phyloP scores from a whole-genome alignment of 2,113 vertebrate species.

The Beaufortia kweichowensis region DNA sequence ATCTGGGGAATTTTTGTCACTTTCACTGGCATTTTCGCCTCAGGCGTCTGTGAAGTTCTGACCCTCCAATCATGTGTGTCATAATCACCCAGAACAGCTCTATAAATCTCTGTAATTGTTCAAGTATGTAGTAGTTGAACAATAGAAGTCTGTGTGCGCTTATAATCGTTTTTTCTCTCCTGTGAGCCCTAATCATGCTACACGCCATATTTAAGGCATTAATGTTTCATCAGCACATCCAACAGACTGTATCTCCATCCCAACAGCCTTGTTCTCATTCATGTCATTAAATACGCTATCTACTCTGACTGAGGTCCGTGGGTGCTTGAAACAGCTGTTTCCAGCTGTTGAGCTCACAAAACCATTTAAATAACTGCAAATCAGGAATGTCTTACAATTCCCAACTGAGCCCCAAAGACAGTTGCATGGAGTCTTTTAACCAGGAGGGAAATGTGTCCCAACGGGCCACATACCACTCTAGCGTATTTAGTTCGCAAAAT shows the following conservation, averaged over 20 bases:
- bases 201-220: neutral
- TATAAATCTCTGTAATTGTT: neutral
- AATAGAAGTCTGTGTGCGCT: too few relatives aligned
- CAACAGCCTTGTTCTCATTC: neutral
- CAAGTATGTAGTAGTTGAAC: neutral
- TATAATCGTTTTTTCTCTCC: neutral
- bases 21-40: too few relatives aligned
- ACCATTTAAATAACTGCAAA: slow-evolving; percentile 39
- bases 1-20: too few relatives aligned
- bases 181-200: neutral
- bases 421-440: slow-evolving; percentile 42
- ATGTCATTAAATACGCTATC: slow-evolving; percentile 7
- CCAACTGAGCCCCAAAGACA: slow-evolving; percentile 28
- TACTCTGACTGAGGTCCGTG: neutral
- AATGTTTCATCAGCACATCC: neutral
- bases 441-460: slow-evolving; percentile 36
- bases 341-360: slow-evolving; percentile 38
- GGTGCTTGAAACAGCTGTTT: slow-evolving; percentile 42
- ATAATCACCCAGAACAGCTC: neutral
- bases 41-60: too few relatives aligned
- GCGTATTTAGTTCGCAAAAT: slow-evolving; percentile 21
- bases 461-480: slow-evolving; percentile 29
- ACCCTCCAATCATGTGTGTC: neutral
- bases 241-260: neutral
- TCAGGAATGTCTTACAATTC: slow-evolving; percentile 41